Evolutionary conservation across 1,140 invertebrate species (phyloP).

Genomic region (Drosophila malerkotliana): DNA sequence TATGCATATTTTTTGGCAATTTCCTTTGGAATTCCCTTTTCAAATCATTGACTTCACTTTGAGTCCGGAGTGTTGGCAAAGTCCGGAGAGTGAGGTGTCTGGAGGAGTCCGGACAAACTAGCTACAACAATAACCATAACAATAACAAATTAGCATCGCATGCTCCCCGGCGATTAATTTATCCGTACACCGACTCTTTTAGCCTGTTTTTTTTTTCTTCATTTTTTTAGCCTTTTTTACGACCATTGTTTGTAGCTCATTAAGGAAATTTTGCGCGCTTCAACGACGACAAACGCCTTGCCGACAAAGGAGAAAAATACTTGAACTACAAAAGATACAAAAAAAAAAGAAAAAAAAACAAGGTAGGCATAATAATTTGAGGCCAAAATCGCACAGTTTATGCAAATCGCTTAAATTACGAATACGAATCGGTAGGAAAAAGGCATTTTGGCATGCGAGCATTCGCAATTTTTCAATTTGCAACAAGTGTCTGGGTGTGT

Average conservation of each 20-base stretch:
- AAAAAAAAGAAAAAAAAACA: conserved; percentile 13
- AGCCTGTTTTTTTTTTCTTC: background rate
- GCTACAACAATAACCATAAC: conserved; percentile 61
- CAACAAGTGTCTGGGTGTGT: conserved; percentile 58
- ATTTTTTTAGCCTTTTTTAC: conserved; percentile 14
- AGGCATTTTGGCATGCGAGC: conserved; percentile 64
- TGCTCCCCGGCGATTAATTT: conserved; percentile 70
- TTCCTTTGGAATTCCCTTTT: too few species aligned
- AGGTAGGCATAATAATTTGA: conserved; percentile 65
- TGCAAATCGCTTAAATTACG: conserved; percentile 61
- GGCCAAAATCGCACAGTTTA: conserved; percentile 66
- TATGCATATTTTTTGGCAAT: too few species aligned
- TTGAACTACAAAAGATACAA: background rate
- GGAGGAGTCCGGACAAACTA: conserved; percentile 21
- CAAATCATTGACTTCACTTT: conserved; percentile 13
- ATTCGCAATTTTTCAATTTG: conserved; percentile 11
- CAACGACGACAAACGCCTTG: conserved; percentile 55
- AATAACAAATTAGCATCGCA: conserved; percentile 77
- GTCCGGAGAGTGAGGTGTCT: too few species aligned
- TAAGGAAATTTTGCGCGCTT: conserved; percentile 75
- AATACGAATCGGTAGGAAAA: conserved; percentile 44
- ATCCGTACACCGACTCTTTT: conserved; percentile 20
- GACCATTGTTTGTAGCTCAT: conserved; percentile 75
- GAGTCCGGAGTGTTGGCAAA: background rate
- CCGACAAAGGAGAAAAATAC: conserved; percentile 61